These are phyloP conservation scores for Thrips palmi DNA, from an alignment of 1,140 invertebrate genomes.

Conservation along the genomic window DNA sequence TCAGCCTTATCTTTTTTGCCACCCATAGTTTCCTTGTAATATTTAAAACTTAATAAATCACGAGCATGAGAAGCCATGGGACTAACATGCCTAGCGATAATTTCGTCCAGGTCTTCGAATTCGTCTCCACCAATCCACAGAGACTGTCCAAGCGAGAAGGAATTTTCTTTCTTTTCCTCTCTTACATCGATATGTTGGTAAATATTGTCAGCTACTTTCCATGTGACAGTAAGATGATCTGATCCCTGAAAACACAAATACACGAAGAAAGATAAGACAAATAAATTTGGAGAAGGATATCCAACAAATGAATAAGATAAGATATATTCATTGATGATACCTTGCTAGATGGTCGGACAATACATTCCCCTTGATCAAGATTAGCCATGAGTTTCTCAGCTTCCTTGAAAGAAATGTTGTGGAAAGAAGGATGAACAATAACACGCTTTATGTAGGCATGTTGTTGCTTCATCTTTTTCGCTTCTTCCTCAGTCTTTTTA, in stretches of 20 bases:
- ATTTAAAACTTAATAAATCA: constrained; percentile 83
- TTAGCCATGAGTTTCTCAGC: constrained; percentile 76
- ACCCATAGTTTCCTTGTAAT: constrained; percentile 53
- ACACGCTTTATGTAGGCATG: constrained; percentile 85
- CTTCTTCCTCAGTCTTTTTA: constrained; percentile 54
- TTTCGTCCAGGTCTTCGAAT: constrained; percentile 98
- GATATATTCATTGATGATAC: constrained; percentile 19
- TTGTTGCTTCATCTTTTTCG: constrained; percentile 57
- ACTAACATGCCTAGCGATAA: constrained; percentile 86
- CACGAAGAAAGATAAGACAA: constrained; percentile 2
- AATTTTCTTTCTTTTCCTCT: constrained; percentile 94
- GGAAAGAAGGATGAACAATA: constrained; percentile 93
- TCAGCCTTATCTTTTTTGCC: constrained; percentile 73
- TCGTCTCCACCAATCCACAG: constrained; percentile 78
- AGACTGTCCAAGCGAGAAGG: constrained; percentile 80
- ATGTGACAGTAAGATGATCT: constrained; percentile 93
- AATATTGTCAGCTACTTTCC: constrained; percentile 91
- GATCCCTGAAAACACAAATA: constrained; percentile 47
- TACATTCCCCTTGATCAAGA: constrained; percentile 92
- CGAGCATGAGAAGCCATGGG: constrained; percentile 87
- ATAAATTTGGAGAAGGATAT: neutral
- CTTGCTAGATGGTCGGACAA: constrained; percentile 91
- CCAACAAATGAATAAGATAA: neutral
- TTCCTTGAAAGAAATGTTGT: constrained; percentile 88
- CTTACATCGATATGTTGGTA: constrained; percentile 90